These are phyloP conservation scores for Neolamprologus fasciatus DNA, from an alignment of 2,113 vertebrate genomes.

Conservation along the genomic window DNA sequence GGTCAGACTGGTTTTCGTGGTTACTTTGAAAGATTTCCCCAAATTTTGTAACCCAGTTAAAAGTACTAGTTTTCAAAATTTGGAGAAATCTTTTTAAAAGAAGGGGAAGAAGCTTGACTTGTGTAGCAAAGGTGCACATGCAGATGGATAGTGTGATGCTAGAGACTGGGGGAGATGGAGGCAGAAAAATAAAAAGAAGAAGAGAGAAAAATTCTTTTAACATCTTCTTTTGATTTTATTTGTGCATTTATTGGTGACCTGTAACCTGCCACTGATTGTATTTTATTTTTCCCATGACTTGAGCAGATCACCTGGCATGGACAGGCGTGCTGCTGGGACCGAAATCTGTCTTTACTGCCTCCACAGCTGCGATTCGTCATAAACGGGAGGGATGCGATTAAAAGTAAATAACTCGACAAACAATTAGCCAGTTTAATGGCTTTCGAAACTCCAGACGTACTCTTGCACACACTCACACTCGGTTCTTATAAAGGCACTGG, in stretches of 20 bases:
- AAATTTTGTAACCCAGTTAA: not conserved
- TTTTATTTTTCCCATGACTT: not conserved
- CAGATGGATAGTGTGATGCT: not conserved
- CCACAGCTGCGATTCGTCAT: constrained; percentile 20
- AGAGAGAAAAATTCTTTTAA: not conserved
- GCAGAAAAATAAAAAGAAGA: not conserved
- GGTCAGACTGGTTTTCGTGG: not conserved
- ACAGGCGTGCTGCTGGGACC: not conserved
- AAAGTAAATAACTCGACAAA: constrained; percentile 46
- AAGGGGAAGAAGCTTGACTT: not conserved
- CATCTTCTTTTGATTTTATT: not conserved
- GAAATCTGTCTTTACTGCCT: not conserved
- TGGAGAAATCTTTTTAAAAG: not conserved
- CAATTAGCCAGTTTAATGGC: constrained; percentile 12
- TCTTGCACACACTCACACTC: not conserved
- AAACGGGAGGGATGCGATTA: constrained; percentile 29
- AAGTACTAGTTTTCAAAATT: not conserved
- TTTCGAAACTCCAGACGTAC: not conserved
- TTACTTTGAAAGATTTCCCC: not conserved
- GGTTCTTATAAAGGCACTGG: constrained; percentile 17
- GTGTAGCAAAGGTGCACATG: not conserved
- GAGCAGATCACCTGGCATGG: not conserved
- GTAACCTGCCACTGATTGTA: not conserved
- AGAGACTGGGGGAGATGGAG: not conserved
- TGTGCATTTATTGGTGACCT: not conserved